phyloP scores from a whole-genome alignment of 2,888 invertebrate genomes.

The Melieria crassipennis region DNA sequence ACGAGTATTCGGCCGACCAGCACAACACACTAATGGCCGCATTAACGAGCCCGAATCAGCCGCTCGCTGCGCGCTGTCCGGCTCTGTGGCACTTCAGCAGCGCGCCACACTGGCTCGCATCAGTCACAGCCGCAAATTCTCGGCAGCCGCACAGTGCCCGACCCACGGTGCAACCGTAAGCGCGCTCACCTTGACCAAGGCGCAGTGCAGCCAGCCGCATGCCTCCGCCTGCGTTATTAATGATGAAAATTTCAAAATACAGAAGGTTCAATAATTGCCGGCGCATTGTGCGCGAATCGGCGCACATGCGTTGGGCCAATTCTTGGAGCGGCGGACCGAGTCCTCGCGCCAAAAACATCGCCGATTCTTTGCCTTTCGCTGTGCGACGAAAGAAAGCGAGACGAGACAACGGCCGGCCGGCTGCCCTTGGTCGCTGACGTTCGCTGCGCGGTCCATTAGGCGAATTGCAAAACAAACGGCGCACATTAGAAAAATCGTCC shows the following conservation, averaged over 20 bases:
- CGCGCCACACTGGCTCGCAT: constrained; percentile 13
- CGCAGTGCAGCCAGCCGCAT: constrained; percentile 13
- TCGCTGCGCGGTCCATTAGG: no score
- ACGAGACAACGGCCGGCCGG: no score
- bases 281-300: constrained; percentile 58
- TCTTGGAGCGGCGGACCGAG: no score
- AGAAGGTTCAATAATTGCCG: constrained; percentile 66
- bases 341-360: no score
- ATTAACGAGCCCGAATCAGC: constrained; percentile 45
- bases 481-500: no score
- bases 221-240: constrained; percentile 65
- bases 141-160: background rate
- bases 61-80: constrained; percentile 8
- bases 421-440: no score
- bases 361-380: no score
- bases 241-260: constrained; percentile 66
- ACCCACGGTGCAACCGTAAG: background rate
- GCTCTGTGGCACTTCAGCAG: constrained; percentile 7
- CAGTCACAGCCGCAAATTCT: constrained; percentile 22
- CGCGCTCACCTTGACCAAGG: background rate
- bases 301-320: background rate
- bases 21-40: constrained; percentile 61
- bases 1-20: constrained; percentile 59
- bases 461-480: no score
- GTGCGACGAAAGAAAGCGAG: no score